phyloP scores from a whole-genome alignment of 2,113 vertebrate species.

The Xyliphius kryptos region DNA sequence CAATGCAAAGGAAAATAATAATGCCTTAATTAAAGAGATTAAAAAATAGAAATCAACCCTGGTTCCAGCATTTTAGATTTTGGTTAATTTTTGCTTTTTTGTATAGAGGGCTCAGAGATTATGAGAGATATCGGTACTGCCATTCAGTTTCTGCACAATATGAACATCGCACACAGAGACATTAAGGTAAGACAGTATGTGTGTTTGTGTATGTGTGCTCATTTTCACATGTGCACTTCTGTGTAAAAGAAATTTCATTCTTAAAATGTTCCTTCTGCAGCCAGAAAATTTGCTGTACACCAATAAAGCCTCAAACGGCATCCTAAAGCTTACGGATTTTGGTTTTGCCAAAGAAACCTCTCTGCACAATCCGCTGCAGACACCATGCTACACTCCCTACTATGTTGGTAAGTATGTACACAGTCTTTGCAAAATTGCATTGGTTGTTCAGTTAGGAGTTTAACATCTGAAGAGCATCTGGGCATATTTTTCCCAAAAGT shows the following conservation, averaged over 20 bases:
- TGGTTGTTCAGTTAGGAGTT: too few relatives aligned
- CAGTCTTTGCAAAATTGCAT: constrained; percentile 33
- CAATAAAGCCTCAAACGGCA: constrained; percentile 66
- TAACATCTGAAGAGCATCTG: too few relatives aligned
- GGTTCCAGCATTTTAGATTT: too few relatives aligned
- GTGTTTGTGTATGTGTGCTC: neutral
- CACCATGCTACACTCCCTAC: constrained; percentile 95
- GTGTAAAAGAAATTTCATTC: too few relatives aligned
- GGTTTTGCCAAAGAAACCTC: constrained; percentile 97
- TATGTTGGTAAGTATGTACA: constrained; percentile 85
- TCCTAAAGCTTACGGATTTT: constrained; percentile 96
- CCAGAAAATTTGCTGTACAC: constrained; percentile 96
- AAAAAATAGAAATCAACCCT: too few relatives aligned
- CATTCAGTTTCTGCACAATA: constrained; percentile 84
- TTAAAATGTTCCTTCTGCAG: constrained; percentile 63
- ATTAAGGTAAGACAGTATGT: constrained; percentile 85
- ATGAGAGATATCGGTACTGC: constrained; percentile 93
- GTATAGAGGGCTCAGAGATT: constrained; percentile 86
- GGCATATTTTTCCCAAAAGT: too few relatives aligned
- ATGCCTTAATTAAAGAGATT: too few relatives aligned
- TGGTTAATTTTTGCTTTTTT: constrained; percentile 21
- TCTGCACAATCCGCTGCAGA: constrained; percentile 85
- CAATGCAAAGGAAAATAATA: too few relatives aligned
- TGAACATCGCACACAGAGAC: constrained; percentile 91
- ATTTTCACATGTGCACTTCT: too few relatives aligned